Evolutionary conservation across 2,888 invertebrate genomes (phyloP), one percentile per base, ranked within the genome.

Genomic region (Chloroclysta siterata): DNA sequence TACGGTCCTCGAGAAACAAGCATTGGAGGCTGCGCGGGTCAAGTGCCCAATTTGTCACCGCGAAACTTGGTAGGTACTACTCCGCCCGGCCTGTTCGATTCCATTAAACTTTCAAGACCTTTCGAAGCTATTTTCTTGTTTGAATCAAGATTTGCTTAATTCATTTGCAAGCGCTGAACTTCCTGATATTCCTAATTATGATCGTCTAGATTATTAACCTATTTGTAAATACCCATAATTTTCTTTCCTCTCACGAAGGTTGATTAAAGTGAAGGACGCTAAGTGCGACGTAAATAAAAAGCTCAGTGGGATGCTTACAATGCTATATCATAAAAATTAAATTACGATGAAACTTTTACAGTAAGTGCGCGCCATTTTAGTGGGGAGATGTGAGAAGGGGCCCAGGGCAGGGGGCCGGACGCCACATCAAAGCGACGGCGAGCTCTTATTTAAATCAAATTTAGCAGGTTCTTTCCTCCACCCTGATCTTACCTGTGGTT

Each of bases 41-140:
- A 92, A 93, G 93, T 92, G 89, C 89, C 91, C 91, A 93, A 93
- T 93, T 93, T 93, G 93, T 93, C 93, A 92, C 92, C 89, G 89
- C 84, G 87, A 89, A 92, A 90, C 89, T 92, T 91, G 17, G 46
- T 46, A 46, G 46, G 85, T 82, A 84, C 89, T 87, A 86, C 88
- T 84, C 81, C 84, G 84, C 82, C 80, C 75, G 79, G 80, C 83
- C 88, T 82, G 89, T 91, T 91, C 92, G 93, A 91, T 93, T 91
- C 93, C 91, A 92, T 93, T 92, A 90, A 93, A 93, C 90, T 93
- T 93, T 92, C 91, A 89, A 91, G 89, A 89, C 91, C 90, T 90
- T 90, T 88, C 85, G 84, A 88, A 89, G 89, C 88, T 89, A 91
- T 91, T 90, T 90, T 89, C 89, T 88, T 89, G 89, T 90, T 89